These are phyloP conservation scores for Gisinianus flammeolus DNA, from an alignment of 2,888 invertebrate species.

Conservation along the genomic window DNA sequence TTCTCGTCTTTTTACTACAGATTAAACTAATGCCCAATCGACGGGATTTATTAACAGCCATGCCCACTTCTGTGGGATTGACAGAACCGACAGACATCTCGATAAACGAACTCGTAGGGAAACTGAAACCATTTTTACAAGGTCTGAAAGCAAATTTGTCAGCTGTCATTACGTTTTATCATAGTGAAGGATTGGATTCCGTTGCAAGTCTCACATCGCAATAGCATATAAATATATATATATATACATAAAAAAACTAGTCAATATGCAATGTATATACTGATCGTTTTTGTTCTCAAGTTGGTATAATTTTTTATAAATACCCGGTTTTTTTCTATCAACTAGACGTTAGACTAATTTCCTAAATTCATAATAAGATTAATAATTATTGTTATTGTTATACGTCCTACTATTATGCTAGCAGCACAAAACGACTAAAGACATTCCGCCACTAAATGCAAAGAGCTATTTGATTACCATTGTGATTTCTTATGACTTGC, in stretches of 20 bases:
- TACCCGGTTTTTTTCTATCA: too few species aligned
- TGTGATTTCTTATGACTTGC: slow-evolving; percentile 3
- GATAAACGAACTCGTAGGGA: neutral
- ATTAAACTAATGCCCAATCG: slow-evolving; percentile 26
- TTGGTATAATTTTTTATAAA: too few species aligned
- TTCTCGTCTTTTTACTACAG: neutral
- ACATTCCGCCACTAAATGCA: neutral
- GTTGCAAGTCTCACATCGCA: neutral
- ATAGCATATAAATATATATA: neutral
- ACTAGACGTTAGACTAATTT: too few species aligned
- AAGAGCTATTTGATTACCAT: neutral
- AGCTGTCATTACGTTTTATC: slow-evolving; percentile 20
- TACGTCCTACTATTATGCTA: too few species aligned
- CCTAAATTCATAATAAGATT: too few species aligned
- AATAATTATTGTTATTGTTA: too few species aligned
- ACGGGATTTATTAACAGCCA: neutral
- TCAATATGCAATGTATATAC: too few species aligned
- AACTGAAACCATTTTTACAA: slow-evolving; percentile 13
- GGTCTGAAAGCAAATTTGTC: neutral
- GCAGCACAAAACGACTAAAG: too few species aligned
- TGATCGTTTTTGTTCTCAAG: too few species aligned
- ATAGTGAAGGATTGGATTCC: slow-evolving; percentile 20
- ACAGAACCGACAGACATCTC: neutral
- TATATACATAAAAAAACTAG: neutral
- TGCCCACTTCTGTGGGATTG: neutral